Percentiles rank a stretch among this genome's conserved stretches.
Evolutionary conservation across 2,797 vertebrate genomes (phyloP).

Genomic region (Aulostomus chinensis): DNA sequence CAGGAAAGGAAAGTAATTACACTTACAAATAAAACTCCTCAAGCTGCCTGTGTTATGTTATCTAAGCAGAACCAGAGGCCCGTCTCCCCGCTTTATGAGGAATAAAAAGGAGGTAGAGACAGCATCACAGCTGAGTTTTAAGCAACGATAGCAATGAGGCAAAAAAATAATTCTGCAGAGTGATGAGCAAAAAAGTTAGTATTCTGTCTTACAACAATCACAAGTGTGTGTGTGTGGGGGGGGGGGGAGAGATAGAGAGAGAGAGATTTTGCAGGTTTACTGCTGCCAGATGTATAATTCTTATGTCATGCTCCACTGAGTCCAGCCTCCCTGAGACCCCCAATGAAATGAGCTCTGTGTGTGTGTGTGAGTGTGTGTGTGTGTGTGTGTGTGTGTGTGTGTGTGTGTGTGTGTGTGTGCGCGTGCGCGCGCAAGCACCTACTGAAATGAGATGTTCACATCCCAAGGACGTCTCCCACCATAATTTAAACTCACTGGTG

Average conservation of each 20-base stretch:
- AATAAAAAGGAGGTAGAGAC: slow-evolving; percentile 12
- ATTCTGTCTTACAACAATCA: slow-evolving; percentile 39
- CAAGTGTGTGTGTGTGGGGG: slow-evolving; percentile 22
- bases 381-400: slow-evolving; percentile 9
- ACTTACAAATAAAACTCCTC: slow-evolving; percentile 10
- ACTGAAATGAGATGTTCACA: slow-evolving; percentile 81
- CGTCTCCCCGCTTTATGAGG: slow-evolving; percentile 18
- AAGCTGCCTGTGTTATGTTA: slow-evolving; percentile 17
- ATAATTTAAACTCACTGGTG: slow-evolving; percentile 79
- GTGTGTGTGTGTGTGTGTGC: slow-evolving; percentile 22
- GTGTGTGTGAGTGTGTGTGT: slow-evolving; percentile 14
- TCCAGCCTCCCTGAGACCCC: slow-evolving; percentile 72
- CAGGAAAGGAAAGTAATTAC: slow-evolving; percentile 8
- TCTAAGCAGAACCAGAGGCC: slow-evolving; percentile 15
- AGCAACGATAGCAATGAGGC: slow-evolving; percentile 24
- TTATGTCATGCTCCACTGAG: slow-evolving; percentile 68
- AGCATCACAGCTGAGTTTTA: slow-evolving; percentile 15
- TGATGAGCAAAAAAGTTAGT: slow-evolving; percentile 57
- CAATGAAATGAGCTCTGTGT: slow-evolving; percentile 52
- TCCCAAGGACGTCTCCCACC: slow-evolving; percentile 80
- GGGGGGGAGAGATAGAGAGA: not conserved
- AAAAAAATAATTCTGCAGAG: slow-evolving; percentile 41
- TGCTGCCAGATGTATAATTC: slow-evolving; percentile 76
- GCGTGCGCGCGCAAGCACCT: slow-evolving; percentile 34
- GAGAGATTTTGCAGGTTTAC: slow-evolving; percentile 65